Base-by-base conservation (phyloP, 2,113 vertebrate genomes). In the Syngnathus scovelli region DNA sequence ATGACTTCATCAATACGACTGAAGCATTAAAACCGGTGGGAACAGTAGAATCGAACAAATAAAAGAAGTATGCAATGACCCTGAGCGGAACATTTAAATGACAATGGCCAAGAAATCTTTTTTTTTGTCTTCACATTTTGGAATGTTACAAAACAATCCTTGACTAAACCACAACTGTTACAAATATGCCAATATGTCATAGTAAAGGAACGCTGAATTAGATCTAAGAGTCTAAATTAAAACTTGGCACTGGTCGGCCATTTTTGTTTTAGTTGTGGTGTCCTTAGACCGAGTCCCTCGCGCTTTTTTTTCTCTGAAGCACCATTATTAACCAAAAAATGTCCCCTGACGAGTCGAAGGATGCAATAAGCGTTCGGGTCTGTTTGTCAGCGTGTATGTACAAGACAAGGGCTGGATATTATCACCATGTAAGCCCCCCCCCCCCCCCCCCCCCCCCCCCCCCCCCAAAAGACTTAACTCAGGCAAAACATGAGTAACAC, bases 401-500 rank as follows among this genome's bases (percentile, higher is more conserved):
- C 44, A 61, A 64, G 60, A 70, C 60, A 41, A 67, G 56, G 16
- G 33, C 51, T 23, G 65, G 60, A 51, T 65, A 58, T 76, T 69
- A 41, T 15, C 55, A 61, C 43, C 27, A 71, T 70, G 51, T 64
- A 66, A 68, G 44, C 46, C 67, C 48, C 55, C 64, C 55, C 67
- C 66, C 63, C 70, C 6, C 64, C 44, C 13, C 66, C 63, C 70
- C 6, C 64, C n/a, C 61, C 70, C 4, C 66, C 44, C 3, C 66
- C 63, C 70, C 6, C 64, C 44, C 13, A 33, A 68, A 49, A 62
- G 7, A 68, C 48, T 41, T 41, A 61, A 61, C 59, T 39, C 59
- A 10, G 36, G 59, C 63, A n/a, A 75, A 59, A 76, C 21, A 68
- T 60, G 72, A 64, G 64, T 68, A 69, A 69, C 55, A 43, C 44